Evolutionary conservation across 2,888 invertebrate species (phyloP).

Genomic region (Chrysolina haemoptera): DNA sequence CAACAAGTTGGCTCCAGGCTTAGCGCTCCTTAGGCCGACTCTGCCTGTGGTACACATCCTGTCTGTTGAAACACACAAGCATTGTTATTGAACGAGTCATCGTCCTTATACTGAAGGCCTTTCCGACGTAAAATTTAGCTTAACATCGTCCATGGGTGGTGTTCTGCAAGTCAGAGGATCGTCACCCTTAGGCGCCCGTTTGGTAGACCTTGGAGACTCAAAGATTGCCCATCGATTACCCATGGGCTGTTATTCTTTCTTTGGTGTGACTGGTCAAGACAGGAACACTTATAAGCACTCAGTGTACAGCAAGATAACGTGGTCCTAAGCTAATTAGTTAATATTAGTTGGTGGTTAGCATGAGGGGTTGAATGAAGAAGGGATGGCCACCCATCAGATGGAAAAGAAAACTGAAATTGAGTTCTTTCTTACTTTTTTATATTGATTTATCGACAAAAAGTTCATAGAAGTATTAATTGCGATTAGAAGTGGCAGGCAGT

Average conservation of each 20-base stretch:
- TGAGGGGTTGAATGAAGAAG: neutral
- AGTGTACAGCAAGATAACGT: slow-evolving; percentile 45
- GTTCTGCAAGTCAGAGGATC: neutral
- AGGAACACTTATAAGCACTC: slow-evolving; percentile 50
- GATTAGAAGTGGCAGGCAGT: too few relatives aligned
- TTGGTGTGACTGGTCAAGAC: slow-evolving; percentile 39
- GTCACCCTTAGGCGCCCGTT: slow-evolving; percentile 34
- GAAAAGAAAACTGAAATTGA: neutral
- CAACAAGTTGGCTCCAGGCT: too few relatives aligned
- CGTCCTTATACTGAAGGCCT: neutral
- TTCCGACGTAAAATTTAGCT: neutral
- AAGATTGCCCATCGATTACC: slow-evolving; percentile 36
- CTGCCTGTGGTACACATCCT: slow-evolving; percentile 5
- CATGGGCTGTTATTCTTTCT: slow-evolving; percentile 32
- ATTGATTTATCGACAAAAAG: neutral
- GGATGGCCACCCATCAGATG: neutral
- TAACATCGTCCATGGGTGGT: neutral
- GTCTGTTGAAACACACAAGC: neutral
- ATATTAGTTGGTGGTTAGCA: neutral
- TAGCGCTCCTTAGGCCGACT: too few relatives aligned
- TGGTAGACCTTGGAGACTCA: slow-evolving; percentile 39
- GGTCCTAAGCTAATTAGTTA: slow-evolving; percentile 42
- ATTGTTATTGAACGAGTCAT: neutral
- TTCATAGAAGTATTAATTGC: neutral
- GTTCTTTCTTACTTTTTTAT: neutral